phyloP scores from a whole-genome alignment of 1,140 invertebrate species.

The Scaptomyza hsui region DNA sequence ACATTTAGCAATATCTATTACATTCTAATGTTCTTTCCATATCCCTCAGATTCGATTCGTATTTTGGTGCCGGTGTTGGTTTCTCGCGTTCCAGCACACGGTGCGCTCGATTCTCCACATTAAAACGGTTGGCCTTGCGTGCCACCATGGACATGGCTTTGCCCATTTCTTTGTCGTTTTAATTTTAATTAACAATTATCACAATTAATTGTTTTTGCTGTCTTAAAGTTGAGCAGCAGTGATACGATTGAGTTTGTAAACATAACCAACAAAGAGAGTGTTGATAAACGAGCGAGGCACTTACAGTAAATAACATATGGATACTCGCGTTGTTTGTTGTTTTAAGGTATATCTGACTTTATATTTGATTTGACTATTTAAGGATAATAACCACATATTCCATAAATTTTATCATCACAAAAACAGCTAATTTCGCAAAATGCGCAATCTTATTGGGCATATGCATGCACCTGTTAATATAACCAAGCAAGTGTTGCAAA shows the following conservation, averaged over 20 bases:
- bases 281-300: conserved; percentile 3
- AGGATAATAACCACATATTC: too few species aligned
- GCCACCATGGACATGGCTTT: conserved; percentile 84
- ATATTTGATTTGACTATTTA: too few species aligned
- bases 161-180: conserved; percentile 84
- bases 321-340: not conserved
- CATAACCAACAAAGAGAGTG: conserved; percentile 66
- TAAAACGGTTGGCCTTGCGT: conserved; percentile 86
- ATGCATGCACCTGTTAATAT: conserved; percentile 55
- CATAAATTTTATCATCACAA: too few species aligned
- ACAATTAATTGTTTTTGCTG: conserved; percentile 4
- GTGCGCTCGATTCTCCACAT: conserved; percentile 89
- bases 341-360: too few species aligned
- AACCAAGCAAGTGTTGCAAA: conserved; percentile 53
- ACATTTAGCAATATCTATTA: conserved; percentile 58
- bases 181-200: conserved; percentile 36
- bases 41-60: conserved; percentile 86
- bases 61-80: conserved; percentile 87
- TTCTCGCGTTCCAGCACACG: conserved; percentile 88
- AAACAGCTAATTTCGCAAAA: not conserved
- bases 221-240: not conserved
- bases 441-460: not conserved
- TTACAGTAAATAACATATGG: not conserved
- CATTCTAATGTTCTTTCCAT: conserved; percentile 87
- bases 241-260: conserved; percentile 51